A percentile compares a stretch with the other conserved stretches of the same genome.
Evolutionary conservation across 37 sponge, comb jelly and placozoan species (phyloP).

Genomic region (Eunapius fragilis): DNA sequence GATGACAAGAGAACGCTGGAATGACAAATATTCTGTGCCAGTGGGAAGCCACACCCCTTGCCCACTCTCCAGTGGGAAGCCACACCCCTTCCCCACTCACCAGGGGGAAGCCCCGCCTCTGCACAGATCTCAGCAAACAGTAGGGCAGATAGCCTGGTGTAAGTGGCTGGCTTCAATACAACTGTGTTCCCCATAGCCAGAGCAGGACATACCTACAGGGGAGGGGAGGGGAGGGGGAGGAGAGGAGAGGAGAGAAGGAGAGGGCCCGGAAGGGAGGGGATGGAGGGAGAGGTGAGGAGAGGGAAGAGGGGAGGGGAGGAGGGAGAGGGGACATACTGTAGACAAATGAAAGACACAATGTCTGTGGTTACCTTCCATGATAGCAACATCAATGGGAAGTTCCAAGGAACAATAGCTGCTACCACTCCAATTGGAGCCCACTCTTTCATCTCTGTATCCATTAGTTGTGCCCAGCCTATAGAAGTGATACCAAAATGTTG

Average conservation of each 20-base stretch:
- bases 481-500: no score
- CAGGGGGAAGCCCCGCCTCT: slow-evolving; percentile 98
- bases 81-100: slow-evolving; percentile 2
- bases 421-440: slow-evolving; percentile 95
- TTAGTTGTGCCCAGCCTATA: slow-evolving; percentile 94
- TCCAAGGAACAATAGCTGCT: slow-evolving; percentile 96
- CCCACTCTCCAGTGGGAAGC: background rate
- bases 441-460: slow-evolving; percentile 85
- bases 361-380: slow-evolving; percentile 80
- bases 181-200: slow-evolving; percentile 98
- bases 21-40: no score
- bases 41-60: background rate
- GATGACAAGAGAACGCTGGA: no score
- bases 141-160: slow-evolving; percentile 91
- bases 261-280: background rate
- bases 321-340: background rate
- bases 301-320: background rate
- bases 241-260: background rate
- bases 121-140: slow-evolving; percentile 98
- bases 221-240: background rate
- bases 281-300: background rate
- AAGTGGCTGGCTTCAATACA: slow-evolving; percentile 94
- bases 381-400: slow-evolving; percentile 95
- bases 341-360: background rate
- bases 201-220: slow-evolving; percentile 57